These are phyloP conservation scores for Synanceia verrucosa DNA, from an alignment of 2,797 vertebrate species.

Conservation along the genomic window DNA sequence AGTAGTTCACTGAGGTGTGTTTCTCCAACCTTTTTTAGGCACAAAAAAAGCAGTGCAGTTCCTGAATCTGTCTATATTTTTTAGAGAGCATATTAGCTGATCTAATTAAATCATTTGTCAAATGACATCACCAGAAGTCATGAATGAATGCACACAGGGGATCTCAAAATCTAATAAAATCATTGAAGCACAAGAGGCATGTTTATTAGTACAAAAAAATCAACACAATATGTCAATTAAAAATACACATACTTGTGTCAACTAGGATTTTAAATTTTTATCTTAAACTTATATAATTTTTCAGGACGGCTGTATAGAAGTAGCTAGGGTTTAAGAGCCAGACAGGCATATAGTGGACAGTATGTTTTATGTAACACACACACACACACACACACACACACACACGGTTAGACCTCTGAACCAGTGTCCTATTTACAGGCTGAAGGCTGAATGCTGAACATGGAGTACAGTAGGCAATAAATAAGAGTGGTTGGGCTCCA, in stretches of 20 bases:
- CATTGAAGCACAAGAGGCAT: neutral
- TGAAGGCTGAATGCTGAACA: slow-evolving; percentile 75
- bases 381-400: neutral
- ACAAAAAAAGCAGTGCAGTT: no score
- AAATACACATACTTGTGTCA: neutral
- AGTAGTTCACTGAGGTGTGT: no score
- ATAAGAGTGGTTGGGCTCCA: slow-evolving; percentile 74
- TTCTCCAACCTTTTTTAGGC: no score
- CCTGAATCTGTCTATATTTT: no score
- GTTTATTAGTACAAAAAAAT: neutral
- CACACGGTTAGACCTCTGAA: slow-evolving; percentile 20
- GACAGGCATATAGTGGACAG: neutral
- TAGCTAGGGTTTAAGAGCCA: neutral
- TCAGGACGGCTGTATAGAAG: neutral
- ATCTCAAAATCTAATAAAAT: neutral
- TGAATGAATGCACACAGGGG: neutral
- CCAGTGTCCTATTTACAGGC: slow-evolving; percentile 66
- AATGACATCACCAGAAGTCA: neutral
- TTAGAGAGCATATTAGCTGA: no score
- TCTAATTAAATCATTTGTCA: neutral
- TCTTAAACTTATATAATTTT: slow-evolving; percentile 1
- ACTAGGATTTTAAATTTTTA: neutral
- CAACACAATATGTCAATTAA: neutral
- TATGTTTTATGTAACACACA: neutral
- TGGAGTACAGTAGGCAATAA: slow-evolving; percentile 73